Evolutionary conservation across 2,113 vertebrate species (phyloP).

Genomic region (Rhinolophus ferrumequinum): DNA sequence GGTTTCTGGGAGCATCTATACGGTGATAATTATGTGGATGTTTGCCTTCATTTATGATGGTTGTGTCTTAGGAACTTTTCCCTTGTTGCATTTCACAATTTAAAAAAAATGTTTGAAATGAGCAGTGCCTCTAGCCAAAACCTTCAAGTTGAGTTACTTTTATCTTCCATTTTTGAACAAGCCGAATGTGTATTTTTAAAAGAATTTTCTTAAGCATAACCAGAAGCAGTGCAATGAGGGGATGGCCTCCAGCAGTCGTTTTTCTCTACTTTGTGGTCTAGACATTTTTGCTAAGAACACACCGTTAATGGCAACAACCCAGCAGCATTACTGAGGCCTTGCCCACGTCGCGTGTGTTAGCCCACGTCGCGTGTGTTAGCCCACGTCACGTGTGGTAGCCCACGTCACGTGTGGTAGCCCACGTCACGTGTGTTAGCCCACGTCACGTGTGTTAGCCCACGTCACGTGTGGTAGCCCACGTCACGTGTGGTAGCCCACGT

Average conservation of each 20-base stretch:
- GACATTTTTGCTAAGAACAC: neutral
- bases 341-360: accelerated
- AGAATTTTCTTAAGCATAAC: neutral
- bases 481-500: accelerated
- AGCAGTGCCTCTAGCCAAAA: neutral
- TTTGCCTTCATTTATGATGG: neutral
- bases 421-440: accelerated
- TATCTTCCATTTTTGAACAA: neutral
- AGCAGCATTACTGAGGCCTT: neutral
- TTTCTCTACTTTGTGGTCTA: neutral
- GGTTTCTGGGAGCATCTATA: neutral
- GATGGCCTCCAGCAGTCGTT: neutral
- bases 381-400: accelerated
- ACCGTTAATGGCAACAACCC: neutral
- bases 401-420: accelerated
- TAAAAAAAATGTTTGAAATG: neutral
- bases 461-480: too few relatives aligned
- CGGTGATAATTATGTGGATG: neutral
- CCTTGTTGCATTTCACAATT: neutral
- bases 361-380: too few relatives aligned
- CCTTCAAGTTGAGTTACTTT: neutral
- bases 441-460: accelerated
- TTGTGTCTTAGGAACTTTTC: neutral
- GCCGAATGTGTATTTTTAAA: neutral
- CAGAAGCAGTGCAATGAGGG: neutral